Evolutionary conservation across 2,888 invertebrate genomes (phyloP).

Genomic region (Apodemia mormo): DNA sequence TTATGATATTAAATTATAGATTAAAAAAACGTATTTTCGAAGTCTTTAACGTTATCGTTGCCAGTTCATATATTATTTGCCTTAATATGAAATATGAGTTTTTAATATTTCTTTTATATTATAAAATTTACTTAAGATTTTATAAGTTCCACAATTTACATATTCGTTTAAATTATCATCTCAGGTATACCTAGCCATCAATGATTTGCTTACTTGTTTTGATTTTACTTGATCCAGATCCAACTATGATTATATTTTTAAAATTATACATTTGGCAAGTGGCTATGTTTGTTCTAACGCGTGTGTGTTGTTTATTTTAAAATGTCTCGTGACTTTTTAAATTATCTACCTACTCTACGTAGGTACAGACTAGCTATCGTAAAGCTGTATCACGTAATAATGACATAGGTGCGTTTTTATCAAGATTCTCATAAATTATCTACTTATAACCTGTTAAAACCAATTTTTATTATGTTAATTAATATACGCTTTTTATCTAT

Average conservation of each 20-base stretch:
- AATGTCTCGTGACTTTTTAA: slow-evolving; percentile 51
- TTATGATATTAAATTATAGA: no score
- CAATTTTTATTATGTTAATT: not conserved
- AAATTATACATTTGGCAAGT: slow-evolving; percentile 13
- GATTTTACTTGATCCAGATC: not conserved
- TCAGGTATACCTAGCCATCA: not conserved
- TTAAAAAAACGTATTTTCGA: no score
- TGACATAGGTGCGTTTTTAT: not conserved
- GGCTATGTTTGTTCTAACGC: slow-evolving; percentile 16
- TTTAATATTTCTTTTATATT: no score
- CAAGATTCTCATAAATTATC: not conserved
- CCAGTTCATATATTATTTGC: no score
- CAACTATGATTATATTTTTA: slow-evolving; percentile 7
- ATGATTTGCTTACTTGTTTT: not conserved
- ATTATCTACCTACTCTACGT: slow-evolving; percentile 29
- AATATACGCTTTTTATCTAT: not conserved
- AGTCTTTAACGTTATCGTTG: no score
- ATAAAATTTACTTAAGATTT: no score
- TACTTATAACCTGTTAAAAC: not conserved
- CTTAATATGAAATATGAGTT: no score
- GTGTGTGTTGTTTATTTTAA: slow-evolving; percentile 63
- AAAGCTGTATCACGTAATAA: not conserved
- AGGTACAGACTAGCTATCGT: slow-evolving; percentile 18
- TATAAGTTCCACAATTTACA: no score
- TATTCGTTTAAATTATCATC: not conserved